phyloP scores from a whole-genome alignment of 2,797 vertebrate genomes.

The Argyrosomus regius region DNA sequence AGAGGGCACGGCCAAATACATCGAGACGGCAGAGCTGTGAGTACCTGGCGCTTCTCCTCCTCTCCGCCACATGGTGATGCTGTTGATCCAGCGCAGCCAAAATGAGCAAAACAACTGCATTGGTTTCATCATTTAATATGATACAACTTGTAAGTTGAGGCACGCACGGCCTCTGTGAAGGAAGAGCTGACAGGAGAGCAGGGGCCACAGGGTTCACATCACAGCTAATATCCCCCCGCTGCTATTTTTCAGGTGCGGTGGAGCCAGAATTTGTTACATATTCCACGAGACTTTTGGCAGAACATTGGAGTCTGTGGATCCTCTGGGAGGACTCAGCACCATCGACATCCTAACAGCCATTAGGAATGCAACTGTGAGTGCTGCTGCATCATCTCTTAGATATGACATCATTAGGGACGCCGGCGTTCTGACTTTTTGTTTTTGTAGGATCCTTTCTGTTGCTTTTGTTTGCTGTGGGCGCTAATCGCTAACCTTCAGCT shows the following conservation, averaged over 20 bases:
- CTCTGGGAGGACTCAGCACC: constrained; percentile 96
- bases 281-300: constrained; percentile 99
- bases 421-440: constrained; percentile 5
- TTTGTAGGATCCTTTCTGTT: neutral
- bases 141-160: constrained; percentile 70
- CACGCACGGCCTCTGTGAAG: constrained; percentile 64
- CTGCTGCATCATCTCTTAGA: constrained; percentile 10
- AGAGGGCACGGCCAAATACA: constrained; percentile 99
- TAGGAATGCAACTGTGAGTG: constrained; percentile 95
- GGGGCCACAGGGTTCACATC: constrained; percentile 56
- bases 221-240: constrained; percentile 61
- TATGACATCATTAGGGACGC: constrained; percentile 12
- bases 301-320: constrained; percentile 98
- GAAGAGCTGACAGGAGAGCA: constrained; percentile 61
- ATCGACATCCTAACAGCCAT: constrained; percentile 98
- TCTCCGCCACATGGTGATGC: constrained; percentile 68
- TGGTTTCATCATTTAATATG: constrained; percentile 73
- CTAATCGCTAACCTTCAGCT: constrained; percentile 13
- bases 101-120: constrained; percentile 60
- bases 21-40: constrained; percentile 98
- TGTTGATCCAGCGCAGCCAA: constrained; percentile 47
- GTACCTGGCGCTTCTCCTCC: constrained; percentile 60
- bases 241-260: constrained; percentile 91
- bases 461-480: constrained; percentile 8
- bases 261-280: constrained; percentile 98